These are phyloP conservation scores for Lepidocyrtinus sp. DNA, from an alignment of 2,888 invertebrate species.

Conservation along the genomic window DNA sequence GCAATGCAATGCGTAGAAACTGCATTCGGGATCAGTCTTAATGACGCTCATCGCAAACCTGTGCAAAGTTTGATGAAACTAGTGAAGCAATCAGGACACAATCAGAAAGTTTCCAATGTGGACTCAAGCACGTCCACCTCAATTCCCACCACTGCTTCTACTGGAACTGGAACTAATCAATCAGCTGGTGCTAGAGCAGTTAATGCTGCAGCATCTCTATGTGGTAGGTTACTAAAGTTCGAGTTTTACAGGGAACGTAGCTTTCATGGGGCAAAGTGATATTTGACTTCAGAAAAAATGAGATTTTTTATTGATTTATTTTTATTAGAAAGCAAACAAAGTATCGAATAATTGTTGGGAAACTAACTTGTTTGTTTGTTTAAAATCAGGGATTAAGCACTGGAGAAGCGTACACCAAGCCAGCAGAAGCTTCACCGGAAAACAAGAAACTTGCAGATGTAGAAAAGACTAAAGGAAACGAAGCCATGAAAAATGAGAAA, in stretches of 20 bases:
- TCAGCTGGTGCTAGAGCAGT: too few species aligned
- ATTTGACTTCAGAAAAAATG: too few species aligned
- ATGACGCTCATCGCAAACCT: constrained; percentile 71
- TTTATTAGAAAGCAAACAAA: too few species aligned
- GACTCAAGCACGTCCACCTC: too few species aligned
- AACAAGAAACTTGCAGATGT: constrained; percentile 83
- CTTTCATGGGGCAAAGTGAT: too few species aligned
- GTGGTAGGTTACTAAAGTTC: too few species aligned
- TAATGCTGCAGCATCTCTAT: too few species aligned
- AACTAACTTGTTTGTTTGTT: constrained; percentile 62
- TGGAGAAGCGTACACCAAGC: constrained; percentile 69
- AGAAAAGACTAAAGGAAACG: constrained; percentile 89
- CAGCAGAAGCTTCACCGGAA: constrained; percentile 67
- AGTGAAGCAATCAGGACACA: neutral
- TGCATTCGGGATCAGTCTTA: constrained; percentile 81
- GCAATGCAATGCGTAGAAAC: constrained; percentile 95
- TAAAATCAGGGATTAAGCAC: constrained; percentile 73
- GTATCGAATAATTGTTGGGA: constrained; percentile 26
- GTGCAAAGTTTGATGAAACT: neutral
- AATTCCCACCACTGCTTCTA: too few species aligned
- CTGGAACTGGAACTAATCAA: too few species aligned
- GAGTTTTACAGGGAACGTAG: too few species aligned
- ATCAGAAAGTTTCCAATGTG: too few species aligned
- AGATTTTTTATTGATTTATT: too few species aligned
- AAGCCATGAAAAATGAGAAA: constrained; percentile 87